Base-by-base conservation (phyloP, 2,888 invertebrate genomes). In the Volucella inflata region DNA sequence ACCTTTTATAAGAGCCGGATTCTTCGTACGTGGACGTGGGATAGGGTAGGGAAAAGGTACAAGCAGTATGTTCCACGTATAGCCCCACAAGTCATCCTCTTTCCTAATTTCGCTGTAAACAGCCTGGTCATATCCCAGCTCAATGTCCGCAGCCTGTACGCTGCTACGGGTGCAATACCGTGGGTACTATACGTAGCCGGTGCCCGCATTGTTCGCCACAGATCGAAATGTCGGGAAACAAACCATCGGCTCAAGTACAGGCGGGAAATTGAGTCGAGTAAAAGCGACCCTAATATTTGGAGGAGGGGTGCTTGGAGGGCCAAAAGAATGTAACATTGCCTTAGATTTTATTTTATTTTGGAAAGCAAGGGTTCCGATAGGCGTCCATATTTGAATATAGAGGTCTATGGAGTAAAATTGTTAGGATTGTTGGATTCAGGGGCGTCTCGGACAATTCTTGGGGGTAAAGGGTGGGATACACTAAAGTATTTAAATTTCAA, bases 181-280 rank as follows among this genome's bases (percentile, higher is more conserved):
- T 11, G n/a, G 59, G 60, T 12, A 50, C 50, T 14, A 40, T 70
- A 2, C 46, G 74, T 2, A 51, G 62, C 11, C 36, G 38, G n/a
- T 74, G 62, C 14, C 40, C 62, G 6, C 53, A 21, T 8, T 62
- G 53, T 53, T 11, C 36, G 6, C 11, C 42, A n/a, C n/a, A n/a
- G n/a, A n/a, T n/a, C n/a, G n/a, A n/a, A n/a, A n/a, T n/a, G 16
- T 16, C 55, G 74, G 74, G 51, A 74, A 74, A 74, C 74, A 16
- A 38, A 12, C 11, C 30, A 10, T 40, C 50, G 12, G 11, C 53
- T 53, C 55, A 62, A 14, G 46, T 1, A 4, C 38, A 40, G 40
- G 65, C 51, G 50, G 65, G 40, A 4, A 36, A 38, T 38, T 65
- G 65, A 65, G 67, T 67, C 67, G 42, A 8, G 17, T 40, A n/a